Base-by-base conservation (phyloP, 2,797 vertebrate genomes). In the Tauraco hartlaubi region DNA sequence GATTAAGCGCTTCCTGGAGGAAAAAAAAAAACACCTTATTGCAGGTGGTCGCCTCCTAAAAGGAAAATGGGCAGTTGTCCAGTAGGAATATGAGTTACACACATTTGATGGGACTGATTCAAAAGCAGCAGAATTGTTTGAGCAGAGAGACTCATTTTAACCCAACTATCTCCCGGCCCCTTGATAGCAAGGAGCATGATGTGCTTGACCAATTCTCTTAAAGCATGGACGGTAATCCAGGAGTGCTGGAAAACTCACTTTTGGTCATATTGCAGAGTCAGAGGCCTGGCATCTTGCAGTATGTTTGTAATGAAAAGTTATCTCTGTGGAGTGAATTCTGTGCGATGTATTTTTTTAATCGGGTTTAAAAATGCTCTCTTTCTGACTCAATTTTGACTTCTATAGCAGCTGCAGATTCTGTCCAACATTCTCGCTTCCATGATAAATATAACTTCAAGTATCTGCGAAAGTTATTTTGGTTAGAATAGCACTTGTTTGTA, bases 381-480 rank as follows among this genome's bases (percentile, higher is more conserved):
- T 74, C 76, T 90, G 43, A 81, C 68, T 90, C 68, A 78, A 3
- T 91, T 88, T 93, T 82, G 29, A 71, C 74, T 93, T 87, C 9
- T 85, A 1, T 68, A 90, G 80, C 86, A 85, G 68, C 88, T 87
- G 71, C 52, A 82, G 61, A 54, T 74, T 94, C 61, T 90, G 54
- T 81, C 64, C 39, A 78, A 6, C 18, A 4, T 92, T 96, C 56
- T 93, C 37, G 37, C 35, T 92, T 91, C 20, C 29, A 63, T 58
- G 83, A 86, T 59, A 92, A 90, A 77, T 87, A 66, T 41, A 79
- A 52, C 87, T 95, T 89, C 21, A 66, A 54, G 64, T 94, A 31
- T 77, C 73, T 92, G 69, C 49, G 56, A 20, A 93, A 93, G 76
- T 81, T 95, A 87, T 87, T 95, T 82, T 33, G n/a, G 83, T 72